phyloP scores from a whole-genome alignment of 2,888 invertebrate genomes.

The Lepidonotus clava region DNA sequence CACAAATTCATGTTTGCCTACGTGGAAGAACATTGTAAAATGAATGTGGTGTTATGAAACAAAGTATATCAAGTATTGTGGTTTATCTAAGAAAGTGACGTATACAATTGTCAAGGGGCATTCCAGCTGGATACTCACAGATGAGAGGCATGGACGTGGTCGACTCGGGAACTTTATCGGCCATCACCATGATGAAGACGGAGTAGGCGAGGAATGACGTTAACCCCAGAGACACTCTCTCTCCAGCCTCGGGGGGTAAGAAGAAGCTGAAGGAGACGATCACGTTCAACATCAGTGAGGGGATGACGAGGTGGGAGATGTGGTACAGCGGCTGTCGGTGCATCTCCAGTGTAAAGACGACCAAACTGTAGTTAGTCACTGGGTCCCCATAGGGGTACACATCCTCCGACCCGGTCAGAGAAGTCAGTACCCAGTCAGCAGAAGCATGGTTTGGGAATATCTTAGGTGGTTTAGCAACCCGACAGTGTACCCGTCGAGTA shows the following conservation, averaged over 20 bases:
- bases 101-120: too few relatives aligned
- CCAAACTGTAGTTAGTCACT: background rate
- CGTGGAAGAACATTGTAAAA: too few relatives aligned
- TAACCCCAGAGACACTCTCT: background rate
- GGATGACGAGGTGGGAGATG: background rate
- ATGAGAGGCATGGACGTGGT: background rate
- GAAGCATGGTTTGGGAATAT: background rate
- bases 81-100: too few relatives aligned
- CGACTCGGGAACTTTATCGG: slow-evolving; percentile 24
- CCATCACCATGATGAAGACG: slow-evolving; percentile 26
- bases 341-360: background rate
- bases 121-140: background rate
- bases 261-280: slow-evolving; percentile 26
- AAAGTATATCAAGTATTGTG: too few relatives aligned
- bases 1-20: too few relatives aligned
- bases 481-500: background rate
- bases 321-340: background rate
- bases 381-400: background rate
- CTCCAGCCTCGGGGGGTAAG: slow-evolving; percentile 15
- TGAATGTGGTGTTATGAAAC: too few relatives aligned
- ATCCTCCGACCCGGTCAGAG: background rate
- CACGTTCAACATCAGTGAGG: background rate
- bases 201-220: slow-evolving; percentile 22
- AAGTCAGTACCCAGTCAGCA: background rate
- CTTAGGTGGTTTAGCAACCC: background rate